Evolutionary conservation across 2,113 vertebrate genomes (phyloP).

Genomic region (Apteryx mantelli): DNA sequence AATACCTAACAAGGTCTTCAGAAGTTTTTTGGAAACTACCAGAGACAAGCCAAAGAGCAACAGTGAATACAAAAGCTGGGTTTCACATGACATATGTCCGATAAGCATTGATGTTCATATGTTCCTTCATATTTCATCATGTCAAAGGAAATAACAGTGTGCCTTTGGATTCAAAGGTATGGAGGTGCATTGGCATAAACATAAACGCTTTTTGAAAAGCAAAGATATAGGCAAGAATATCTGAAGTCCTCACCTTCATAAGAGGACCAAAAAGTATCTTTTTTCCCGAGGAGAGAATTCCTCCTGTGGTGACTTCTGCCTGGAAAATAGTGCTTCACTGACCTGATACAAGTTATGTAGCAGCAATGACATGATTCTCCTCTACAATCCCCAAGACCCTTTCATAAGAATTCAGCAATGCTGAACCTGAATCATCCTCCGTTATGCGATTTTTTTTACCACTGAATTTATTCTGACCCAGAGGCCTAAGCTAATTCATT

Average conservation of each 20-base stretch:
- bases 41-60: not conserved
- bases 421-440: not conserved
- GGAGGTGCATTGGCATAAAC: not conserved
- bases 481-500: not conserved
- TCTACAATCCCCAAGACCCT: not conserved
- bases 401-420: not conserved
- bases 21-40: not conserved
- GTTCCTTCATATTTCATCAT: not conserved
- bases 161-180: not conserved
- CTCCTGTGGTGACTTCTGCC: not conserved
- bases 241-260: not conserved
- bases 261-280: not conserved
- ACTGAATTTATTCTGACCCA: not conserved
- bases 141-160: not conserved
- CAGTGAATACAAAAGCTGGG: not conserved
- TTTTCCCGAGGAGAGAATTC: not conserved
- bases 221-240: not conserved
- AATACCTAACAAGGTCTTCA: not conserved
- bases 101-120: not conserved
- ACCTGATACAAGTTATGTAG: not conserved
- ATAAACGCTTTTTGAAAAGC: not conserved
- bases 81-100: not conserved
- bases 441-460: not conserved
- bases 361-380: not conserved
- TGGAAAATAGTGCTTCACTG: not conserved